Evolutionary conservation across 2,797 vertebrate species (phyloP).

Genomic region (Rhynchonycteris naso): DNA sequence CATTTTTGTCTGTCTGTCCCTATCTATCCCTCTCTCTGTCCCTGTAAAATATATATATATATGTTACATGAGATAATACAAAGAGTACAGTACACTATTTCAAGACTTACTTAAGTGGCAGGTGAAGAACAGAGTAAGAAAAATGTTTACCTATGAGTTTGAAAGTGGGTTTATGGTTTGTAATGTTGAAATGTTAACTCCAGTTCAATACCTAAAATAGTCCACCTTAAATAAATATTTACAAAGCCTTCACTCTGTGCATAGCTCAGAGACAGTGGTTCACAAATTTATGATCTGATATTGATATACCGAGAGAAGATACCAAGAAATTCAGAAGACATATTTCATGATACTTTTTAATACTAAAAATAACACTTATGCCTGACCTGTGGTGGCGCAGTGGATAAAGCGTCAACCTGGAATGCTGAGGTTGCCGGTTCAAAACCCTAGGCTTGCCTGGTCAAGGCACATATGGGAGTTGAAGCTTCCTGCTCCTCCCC

Average conservation of each 20-base stretch:
- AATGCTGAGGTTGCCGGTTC: too few species aligned
- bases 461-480: too few species aligned
- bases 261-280: background rate
- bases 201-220: conserved; percentile 28
- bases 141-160: conserved; percentile 38
- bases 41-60: too few species aligned
- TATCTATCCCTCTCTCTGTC: too few species aligned
- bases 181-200: conserved; percentile 33
- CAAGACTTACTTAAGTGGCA: conserved; percentile 23
- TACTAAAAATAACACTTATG: background rate
- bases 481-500: too few species aligned
- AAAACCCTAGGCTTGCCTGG: too few species aligned
- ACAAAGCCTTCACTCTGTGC: conserved; percentile 27
- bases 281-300: conserved; percentile 27
- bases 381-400: too few species aligned
- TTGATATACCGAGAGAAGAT: background rate
- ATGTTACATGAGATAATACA: conserved; percentile 29
- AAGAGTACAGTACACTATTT: background rate
- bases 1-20: too few species aligned
- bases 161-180: conserved; percentile 33
- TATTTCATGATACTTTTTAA: background rate
- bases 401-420: too few species aligned
- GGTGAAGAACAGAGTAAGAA: conserved; percentile 14
- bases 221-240: conserved; percentile 22
- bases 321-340: conserved; percentile 4